Base-by-base conservation (phyloP, 2,888 invertebrate species). In the Pandemis cinnamomeana region DNA sequence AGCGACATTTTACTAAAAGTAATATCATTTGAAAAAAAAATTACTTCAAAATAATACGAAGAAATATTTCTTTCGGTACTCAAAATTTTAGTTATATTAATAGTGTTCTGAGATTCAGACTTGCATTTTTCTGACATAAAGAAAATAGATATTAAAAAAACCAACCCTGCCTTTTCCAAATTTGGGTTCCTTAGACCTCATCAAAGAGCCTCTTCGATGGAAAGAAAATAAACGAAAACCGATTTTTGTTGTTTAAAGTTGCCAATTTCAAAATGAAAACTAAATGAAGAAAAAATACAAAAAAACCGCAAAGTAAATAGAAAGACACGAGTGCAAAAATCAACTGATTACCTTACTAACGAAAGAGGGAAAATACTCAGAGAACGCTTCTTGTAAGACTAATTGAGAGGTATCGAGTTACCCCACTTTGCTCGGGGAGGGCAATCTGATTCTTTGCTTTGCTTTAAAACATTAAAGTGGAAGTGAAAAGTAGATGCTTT, bases 361-460 rank as follows among this genome's bases (percentile, higher is more conserved):
- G 63, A 68, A 72, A 55, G 53, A 60, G 48, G 61, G 15, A 62
- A 53, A 53, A 58, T 55, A 55, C 53, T 55, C 53, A 11, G 46
- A 27, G 15, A 27, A 44, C 61, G 67, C 44, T 44, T 55, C 63
- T 58, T 44, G 27, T 27, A n/a, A 69, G 58, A 58, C 69, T 72
- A 72, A 72, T 72, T 69, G 72, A 72, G 69, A 55, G 68, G 72
- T 66, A 73, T 73, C 73, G 69, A 70, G 73, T 73, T 73, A 44
- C 69, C 64, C 73, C 69, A 70, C 73, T 73, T 71, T 60, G 63
- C 69, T 13, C 36, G 41, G 48, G 58, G 48, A 48, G 46, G 63
- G 72, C 68, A 73, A 73, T 73, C 64, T 73, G 73, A 73, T 69
- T 73, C 73, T 73, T 73, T 73, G 55, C 73, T 73, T 73, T 73